These are phyloP conservation scores for Hybognathus amarus DNA, from an alignment of 2,797 vertebrate species.

Conservation along the genomic window DNA sequence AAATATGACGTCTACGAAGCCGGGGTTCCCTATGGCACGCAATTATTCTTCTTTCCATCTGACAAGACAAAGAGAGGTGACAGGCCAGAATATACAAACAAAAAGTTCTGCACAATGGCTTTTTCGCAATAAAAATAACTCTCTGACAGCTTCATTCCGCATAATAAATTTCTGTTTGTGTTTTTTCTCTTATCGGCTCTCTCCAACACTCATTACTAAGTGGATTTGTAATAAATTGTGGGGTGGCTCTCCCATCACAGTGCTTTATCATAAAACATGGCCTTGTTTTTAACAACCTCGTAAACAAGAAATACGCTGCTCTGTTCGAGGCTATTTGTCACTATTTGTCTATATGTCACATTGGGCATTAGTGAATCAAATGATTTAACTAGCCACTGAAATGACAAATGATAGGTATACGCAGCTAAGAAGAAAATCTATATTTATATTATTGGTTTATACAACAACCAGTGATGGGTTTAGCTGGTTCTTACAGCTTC, in stretches of 20 bases:
- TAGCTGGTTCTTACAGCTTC: no score
- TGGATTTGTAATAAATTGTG: neutral
- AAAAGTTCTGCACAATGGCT: neutral
- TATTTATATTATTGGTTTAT: no score
- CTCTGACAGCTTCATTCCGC: neutral
- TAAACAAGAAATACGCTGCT: neutral
- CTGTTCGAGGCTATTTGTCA: neutral
- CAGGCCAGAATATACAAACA: neutral
- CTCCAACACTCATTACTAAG: neutral
- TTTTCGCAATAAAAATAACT: neutral
- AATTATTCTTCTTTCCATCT: neutral
- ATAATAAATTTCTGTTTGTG: neutral
- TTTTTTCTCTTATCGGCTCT: neutral
- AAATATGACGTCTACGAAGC: slow-evolving; percentile 15
- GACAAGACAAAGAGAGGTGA: neutral
- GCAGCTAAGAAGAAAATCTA: no score
- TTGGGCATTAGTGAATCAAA: neutral
- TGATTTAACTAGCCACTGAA: neutral
- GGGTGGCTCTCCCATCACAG: neutral
- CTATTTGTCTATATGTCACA: neutral
- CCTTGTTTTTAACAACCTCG: slow-evolving; percentile 4
- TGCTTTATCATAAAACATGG: neutral
- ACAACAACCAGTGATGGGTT: no score
- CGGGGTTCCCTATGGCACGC: neutral
- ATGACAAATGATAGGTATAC: neutral